Evolutionary conservation across 2,797 vertebrate genomes (phyloP).

Genomic region (Menidia menidia): DNA sequence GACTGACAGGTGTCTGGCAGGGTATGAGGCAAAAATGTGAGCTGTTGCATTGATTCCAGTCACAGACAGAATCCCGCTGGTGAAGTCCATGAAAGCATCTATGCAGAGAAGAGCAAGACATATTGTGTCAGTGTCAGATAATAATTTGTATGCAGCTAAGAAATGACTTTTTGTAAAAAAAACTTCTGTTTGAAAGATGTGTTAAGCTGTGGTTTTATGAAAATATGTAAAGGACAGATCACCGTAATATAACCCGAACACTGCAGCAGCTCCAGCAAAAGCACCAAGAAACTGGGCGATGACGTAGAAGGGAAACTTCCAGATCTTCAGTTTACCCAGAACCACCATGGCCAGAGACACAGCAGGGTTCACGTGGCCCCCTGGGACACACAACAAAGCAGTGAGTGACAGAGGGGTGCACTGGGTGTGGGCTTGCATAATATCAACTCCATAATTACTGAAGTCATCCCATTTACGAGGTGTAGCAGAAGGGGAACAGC

Average conservation of each 20-base stretch:
- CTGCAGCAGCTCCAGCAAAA: slow-evolving; percentile 89
- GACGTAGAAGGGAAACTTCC: slow-evolving; percentile 93
- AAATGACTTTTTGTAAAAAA: not conserved
- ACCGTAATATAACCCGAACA: slow-evolving; percentile 96
- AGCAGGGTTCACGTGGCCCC: slow-evolving; percentile 89
- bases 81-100: slow-evolving; percentile 93
- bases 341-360: slow-evolving; percentile 96
- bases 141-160: not conserved
- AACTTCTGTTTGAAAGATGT: not conserved
- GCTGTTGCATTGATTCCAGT: slow-evolving; percentile 94
- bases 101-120: slow-evolving; percentile 27
- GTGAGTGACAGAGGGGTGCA: slow-evolving; percentile 34
- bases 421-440: slow-evolving; percentile 35
- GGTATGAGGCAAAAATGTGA: slow-evolving; percentile 96
- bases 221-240: slow-evolving; percentile 44
- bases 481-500: slow-evolving; percentile 64
- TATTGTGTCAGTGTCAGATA: not conserved
- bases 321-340: slow-evolving; percentile 92
- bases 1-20: slow-evolving; percentile 88
- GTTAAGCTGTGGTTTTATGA: slow-evolving; percentile 1
- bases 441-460: slow-evolving; percentile 57
- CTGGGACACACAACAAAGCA: slow-evolving; percentile 72
- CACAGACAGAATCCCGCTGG: slow-evolving; percentile 88
- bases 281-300: slow-evolving; percentile 93
- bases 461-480: slow-evolving; percentile 62